Evolutionary conservation across 2,113 vertebrate species (phyloP).

Genomic region (Alosa alosa): DNA sequence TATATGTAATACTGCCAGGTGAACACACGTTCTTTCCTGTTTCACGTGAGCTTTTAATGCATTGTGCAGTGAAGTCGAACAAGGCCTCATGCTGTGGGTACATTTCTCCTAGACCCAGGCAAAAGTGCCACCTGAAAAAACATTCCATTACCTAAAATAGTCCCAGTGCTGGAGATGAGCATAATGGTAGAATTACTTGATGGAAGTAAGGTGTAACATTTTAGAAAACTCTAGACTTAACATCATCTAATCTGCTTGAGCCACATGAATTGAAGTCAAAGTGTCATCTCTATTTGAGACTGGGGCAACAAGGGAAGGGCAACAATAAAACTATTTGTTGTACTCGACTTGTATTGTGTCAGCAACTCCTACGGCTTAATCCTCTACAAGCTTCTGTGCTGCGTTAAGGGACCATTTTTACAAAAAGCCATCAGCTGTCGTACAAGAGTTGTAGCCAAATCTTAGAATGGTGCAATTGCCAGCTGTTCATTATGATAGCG

Average conservation of each 20-base stretch:
- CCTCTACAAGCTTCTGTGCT: background rate
- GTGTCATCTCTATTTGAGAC: background rate
- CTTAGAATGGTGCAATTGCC: background rate
- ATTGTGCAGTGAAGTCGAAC: too few species aligned
- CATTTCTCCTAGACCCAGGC: too few species aligned
- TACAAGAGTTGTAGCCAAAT: background rate
- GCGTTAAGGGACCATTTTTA: background rate
- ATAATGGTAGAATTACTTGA: too few species aligned
- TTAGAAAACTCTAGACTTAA: background rate
- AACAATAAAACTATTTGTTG: background rate
- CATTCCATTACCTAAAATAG: too few species aligned
- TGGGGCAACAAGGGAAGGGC: background rate
- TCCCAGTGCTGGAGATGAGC: too few species aligned
- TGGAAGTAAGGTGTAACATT: too few species aligned
- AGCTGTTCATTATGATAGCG: background rate
- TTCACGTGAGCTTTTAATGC: too few species aligned
- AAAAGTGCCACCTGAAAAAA: too few species aligned
- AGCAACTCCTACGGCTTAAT: background rate
- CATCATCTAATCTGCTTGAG: background rate
- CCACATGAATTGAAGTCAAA: background rate
- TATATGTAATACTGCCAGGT: too few species aligned
- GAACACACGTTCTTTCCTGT: too few species aligned
- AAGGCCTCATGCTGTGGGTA: too few species aligned
- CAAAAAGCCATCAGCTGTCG: background rate
- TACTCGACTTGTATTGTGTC: background rate